Evolutionary conservation across 2,113 vertebrate genomes (phyloP).

Genomic region (Montifringilla adamsi): DNA sequence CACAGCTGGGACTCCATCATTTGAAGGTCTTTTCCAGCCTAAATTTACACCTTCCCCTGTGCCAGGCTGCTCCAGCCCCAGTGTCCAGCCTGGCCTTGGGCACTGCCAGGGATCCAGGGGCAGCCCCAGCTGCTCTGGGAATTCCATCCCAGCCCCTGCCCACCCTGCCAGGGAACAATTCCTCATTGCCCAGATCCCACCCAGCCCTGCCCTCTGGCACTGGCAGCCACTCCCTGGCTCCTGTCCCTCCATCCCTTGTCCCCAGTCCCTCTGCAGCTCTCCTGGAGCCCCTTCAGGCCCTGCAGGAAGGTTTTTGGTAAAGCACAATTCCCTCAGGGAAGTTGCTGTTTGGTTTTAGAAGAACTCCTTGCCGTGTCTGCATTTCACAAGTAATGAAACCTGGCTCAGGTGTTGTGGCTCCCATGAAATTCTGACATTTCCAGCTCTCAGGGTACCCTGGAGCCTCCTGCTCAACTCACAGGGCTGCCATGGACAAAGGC

Average conservation of each 20-base stretch:
- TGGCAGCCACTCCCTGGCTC: neutral
- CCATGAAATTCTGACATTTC: neutral
- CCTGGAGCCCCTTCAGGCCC: neutral
- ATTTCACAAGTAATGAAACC: neutral
- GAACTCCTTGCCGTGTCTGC: neutral
- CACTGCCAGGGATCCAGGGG: neutral
- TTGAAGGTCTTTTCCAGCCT: no score
- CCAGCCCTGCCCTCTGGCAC: neutral
- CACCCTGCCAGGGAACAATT: neutral
- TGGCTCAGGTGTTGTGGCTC: neutral
- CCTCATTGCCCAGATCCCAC: neutral
- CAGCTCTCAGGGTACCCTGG: neutral
- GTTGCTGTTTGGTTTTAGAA: neutral
- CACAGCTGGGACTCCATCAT: no score
- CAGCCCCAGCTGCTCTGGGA: neutral
- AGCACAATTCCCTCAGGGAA: neutral
- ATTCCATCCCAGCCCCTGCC: neutral
- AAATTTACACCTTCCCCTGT: no score
- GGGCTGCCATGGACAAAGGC: neutral
- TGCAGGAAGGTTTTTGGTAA: neutral
- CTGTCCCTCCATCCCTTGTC: accelerated
- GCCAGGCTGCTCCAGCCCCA: neutral
- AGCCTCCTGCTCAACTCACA: neutral
- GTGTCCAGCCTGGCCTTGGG: neutral
- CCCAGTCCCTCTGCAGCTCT: neutral